phyloP scores from a whole-genome alignment of 2,113 vertebrate genomes.

The Dolichallabes microphthalmus region DNA sequence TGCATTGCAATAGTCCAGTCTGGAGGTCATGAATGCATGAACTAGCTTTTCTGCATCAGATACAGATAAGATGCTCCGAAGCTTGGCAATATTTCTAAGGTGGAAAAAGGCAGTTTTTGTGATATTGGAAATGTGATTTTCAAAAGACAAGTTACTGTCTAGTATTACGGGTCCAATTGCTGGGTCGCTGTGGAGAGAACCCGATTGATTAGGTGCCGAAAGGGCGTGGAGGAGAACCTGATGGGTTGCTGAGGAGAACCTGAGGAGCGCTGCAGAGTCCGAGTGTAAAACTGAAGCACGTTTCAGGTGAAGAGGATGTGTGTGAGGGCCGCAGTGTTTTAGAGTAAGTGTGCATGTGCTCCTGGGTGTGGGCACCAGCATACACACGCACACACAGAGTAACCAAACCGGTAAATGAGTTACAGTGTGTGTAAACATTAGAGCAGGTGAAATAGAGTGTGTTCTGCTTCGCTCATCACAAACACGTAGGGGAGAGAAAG shows the following conservation, averaged over 20 bases:
- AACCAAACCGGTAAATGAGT: slow-evolving; percentile 46
- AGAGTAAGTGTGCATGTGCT: background rate
- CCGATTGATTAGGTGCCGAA: too few relatives aligned
- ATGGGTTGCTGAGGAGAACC: background rate
- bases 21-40: too few relatives aligned
- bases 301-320: background rate
- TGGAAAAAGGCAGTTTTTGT: too few relatives aligned
- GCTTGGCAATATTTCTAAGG: too few relatives aligned
- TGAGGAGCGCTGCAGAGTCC: background rate
- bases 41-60: too few relatives aligned
- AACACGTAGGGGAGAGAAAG: background rate
- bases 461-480: background rate
- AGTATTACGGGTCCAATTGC: too few relatives aligned
- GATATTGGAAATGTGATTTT: too few relatives aligned
- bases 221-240: background rate
- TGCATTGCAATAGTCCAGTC: too few relatives aligned
- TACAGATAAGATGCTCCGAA: too few relatives aligned
- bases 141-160: too few relatives aligned
- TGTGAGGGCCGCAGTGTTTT: too few relatives aligned
- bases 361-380: background rate
- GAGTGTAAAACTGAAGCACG: background rate
- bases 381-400: slow-evolving; percentile 1
- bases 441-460: background rate
- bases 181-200: too few relatives aligned
- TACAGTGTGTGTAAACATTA: slow-evolving; percentile 44